These are phyloP conservation scores for Phrynocephalus guinanensis DNA, from an alignment of 2,797 vertebrate genomes.

Conservation along the genomic window DNA sequence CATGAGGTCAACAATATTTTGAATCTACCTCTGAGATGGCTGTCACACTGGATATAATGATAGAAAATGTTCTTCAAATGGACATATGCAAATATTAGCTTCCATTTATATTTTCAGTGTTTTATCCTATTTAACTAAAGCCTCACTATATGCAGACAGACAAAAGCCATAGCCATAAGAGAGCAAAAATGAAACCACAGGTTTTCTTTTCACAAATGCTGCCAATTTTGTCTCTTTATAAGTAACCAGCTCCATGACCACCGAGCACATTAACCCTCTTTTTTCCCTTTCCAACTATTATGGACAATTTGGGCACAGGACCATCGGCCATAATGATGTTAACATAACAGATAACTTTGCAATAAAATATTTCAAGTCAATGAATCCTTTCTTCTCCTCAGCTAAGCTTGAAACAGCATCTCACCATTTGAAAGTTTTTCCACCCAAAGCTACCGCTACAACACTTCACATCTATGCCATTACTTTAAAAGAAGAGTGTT, in stretches of 20 bases:
- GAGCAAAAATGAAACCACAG: conserved; percentile 11
- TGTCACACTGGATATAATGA: conserved; percentile 55
- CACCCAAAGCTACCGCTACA: conserved; percentile 3
- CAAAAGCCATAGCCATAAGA: conserved; percentile 18
- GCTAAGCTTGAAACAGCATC: conserved; percentile 34
- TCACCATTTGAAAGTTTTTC: not conserved
- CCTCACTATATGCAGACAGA: conserved; percentile 2
- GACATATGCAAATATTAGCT: conserved; percentile 54
- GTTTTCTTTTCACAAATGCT: conserved; percentile 14
- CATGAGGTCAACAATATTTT: conserved; percentile 69
- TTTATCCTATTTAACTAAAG: conserved; percentile 43
- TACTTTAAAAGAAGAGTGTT: conserved; percentile 3
- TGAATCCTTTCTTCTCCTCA: conserved; percentile 38
- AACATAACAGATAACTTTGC: conserved; percentile 27
- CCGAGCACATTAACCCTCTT: not conserved
- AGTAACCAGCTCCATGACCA: conserved; percentile 1
- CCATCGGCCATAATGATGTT: conserved; percentile 8
- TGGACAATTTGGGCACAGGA: conserved; percentile 4
- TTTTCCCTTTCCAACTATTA: not conserved
- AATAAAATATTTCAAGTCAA: conserved; percentile 1
- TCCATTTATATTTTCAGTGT: conserved; percentile 40
- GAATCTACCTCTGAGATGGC: conserved; percentile 63
- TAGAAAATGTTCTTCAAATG: conserved; percentile 43
- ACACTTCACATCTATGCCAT: not conserved
- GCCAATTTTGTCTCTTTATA: conserved; percentile 23